These are phyloP conservation scores for Chaetogeoica ovagalla DNA, from an alignment of 2,888 invertebrate genomes.

Conservation along the genomic window DNA sequence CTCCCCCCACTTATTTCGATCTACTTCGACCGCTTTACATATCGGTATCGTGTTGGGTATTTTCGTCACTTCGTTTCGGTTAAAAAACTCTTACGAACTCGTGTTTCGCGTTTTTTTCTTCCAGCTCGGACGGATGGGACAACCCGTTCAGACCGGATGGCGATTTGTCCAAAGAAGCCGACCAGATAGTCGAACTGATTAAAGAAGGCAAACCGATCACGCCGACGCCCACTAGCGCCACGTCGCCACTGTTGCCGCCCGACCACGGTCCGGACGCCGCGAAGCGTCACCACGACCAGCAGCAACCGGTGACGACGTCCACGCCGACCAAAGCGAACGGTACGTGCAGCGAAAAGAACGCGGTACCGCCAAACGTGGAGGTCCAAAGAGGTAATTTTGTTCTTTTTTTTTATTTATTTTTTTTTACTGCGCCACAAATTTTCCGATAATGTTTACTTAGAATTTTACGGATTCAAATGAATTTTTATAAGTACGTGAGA, in stretches of 20 bases:
- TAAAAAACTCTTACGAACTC: no score
- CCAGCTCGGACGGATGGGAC: conserved; percentile 93
- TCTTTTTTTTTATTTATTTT: no score
- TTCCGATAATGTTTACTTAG: no score
- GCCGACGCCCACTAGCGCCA: conserved; percentile 64
- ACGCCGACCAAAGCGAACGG: conserved; percentile 57
- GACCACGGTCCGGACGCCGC: conserved; percentile 58
- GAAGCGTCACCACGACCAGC: conserved; percentile 55
- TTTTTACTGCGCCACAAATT: no score
- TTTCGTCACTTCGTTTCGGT: no score
- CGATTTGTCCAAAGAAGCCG: conserved; percentile 90
- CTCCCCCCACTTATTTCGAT: no score
- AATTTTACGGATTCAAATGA: no score
- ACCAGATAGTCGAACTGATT: conserved; percentile 92
- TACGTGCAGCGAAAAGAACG: conserved; percentile 55
- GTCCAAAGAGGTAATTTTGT: conserved; percentile 57
- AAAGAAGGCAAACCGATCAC: conserved; percentile 88
- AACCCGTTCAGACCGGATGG: conserved; percentile 97
- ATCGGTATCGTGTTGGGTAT: no score
- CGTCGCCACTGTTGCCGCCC: conserved; percentile 54
- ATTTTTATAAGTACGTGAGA: no score
- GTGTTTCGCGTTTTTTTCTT: conserved; percentile 55
- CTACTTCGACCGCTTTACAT: no score
- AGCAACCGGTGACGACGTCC: conserved; percentile 56
- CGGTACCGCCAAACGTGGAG: conserved; percentile 54